Conservation (phyloP, 35 echinoderm and acorn worm species). For the Apostichopus parvimensis region DNA sequence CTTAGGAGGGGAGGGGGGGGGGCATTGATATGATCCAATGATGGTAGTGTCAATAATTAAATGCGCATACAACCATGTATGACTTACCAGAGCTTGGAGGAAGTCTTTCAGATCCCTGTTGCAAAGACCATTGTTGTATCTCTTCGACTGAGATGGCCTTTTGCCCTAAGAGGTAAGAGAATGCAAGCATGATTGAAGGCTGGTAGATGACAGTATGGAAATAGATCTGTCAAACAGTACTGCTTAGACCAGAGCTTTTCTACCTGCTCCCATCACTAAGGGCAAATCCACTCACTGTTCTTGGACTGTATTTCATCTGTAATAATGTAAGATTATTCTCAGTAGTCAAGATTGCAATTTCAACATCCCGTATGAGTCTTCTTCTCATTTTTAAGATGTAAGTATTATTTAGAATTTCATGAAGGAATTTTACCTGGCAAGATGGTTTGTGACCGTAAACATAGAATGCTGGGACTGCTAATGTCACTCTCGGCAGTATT, state of each 20-base stretch:
- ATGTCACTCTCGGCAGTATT: neutral
- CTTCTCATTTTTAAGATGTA: too few relatives aligned
- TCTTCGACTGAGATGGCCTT: neutral
- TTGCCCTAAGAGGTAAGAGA: conserved; percentile 2
- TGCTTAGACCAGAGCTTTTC: conserved; percentile 28
- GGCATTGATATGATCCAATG: too few relatives aligned
- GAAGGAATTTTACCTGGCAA: too few relatives aligned
- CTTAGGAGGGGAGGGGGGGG: too few relatives aligned
- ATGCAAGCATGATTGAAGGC: neutral
- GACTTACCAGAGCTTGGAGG: neutral
- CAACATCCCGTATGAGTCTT: too few relatives aligned
- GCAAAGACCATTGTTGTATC: conserved; percentile 13
- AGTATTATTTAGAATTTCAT: too few relatives aligned
- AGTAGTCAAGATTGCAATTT: too few relatives aligned
- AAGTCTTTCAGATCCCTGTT: neutral
- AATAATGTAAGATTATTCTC: neutral
- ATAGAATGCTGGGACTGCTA: too few relatives aligned
- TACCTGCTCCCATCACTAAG: conserved; percentile 38
- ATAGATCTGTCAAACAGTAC: neutral
- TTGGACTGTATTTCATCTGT: conserved; percentile 20
- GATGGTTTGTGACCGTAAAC: too few relatives aligned
- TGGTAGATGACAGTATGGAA: neutral
- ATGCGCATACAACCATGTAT: neutral
- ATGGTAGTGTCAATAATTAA: neutral
- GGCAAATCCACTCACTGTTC: neutral